Evolutionary conservation across 1,140 invertebrate species (phyloP), one percentile per base, ranked within the genome.

Genomic region (Papilio xuthus): DNA sequence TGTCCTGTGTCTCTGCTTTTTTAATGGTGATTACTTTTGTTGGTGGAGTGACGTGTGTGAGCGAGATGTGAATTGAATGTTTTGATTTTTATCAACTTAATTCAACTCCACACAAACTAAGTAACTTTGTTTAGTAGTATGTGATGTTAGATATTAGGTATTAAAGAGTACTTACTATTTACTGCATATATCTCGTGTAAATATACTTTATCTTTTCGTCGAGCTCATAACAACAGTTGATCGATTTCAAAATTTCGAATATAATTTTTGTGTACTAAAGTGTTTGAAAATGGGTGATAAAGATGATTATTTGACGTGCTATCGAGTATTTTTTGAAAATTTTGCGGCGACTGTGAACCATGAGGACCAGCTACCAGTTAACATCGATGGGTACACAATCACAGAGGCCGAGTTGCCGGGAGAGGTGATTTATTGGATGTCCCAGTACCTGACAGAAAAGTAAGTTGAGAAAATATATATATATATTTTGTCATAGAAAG

Each of bases 361-460:
- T 0, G 94, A 96, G 85, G 97, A 97, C 92, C 96, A 97, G 83
- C 91, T 97, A 83, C 97, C 97, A 60, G 95, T 97, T 15, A 96
- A 96, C 88, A 96, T 96, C 71, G 95, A 95, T 44, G 95, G 95
- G 77, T 96, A 96, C 88, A 95, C 96, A 76, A 95, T 97, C 53
- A 95, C 95, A 23, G 95, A 96, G 83, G 88, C 93, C 15, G 97
- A 97, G 92, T 91, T 97, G 67, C 94, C 95, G 83, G 97, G 97
- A 47, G 97, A 97, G 93, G 95, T 97, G 75, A 95, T 97, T 77
- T 96, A 97, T 89, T 97, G 97, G 95, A 95, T 95, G 60, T 95
- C 96, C 69, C 96, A 97, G 88, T 97, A 97, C 93, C 94, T 98
- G 73, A 95, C 96, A 85, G 95, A 96, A 91, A 96, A 96, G 97